phyloP scores from a whole-genome alignment of 1,140 invertebrate species.

The Drepana arcuata region DNA sequence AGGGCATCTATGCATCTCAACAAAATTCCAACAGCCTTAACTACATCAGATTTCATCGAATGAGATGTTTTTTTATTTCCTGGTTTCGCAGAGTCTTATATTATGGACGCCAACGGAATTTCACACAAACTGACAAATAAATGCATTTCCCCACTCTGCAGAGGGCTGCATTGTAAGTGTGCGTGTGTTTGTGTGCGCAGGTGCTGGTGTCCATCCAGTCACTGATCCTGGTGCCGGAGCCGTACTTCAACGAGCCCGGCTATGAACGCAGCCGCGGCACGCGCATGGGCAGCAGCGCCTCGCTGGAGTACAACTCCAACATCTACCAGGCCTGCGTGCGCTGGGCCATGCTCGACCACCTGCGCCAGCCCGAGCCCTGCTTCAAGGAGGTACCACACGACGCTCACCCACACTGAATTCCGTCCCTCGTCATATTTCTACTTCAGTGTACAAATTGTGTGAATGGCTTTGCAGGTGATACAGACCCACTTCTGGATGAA shows the following conservation, averaged over 20 bases:
- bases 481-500: conserved; percentile 97
- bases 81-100: too few species aligned
- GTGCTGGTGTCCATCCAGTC: conserved; percentile 97
- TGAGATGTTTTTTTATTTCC: too few species aligned
- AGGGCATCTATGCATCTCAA: too few species aligned
- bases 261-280: conserved; percentile 95
- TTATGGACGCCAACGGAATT: too few species aligned
- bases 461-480: conserved; percentile 89
- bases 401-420: too few species aligned
- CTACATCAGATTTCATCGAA: too few species aligned
- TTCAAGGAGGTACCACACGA: conserved; percentile 93
- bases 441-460: too few species aligned
- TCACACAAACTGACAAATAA: too few species aligned
- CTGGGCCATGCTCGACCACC: conserved; percentile 97
- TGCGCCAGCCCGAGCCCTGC: conserved; percentile 91
- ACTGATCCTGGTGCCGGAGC: conserved; percentile 94
- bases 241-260: conserved; percentile 98
- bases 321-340: conserved; percentile 95
- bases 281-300: conserved; percentile 88
- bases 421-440: too few species aligned
- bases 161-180: neutral
- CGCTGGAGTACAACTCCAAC: conserved; percentile 95
- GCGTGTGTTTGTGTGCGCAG: conserved; percentile 49
- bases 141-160: too few species aligned
- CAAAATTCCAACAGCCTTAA: too few species aligned